A percentile compares a stretch with the other conserved stretches of the same genome.
Conservation (phyloP, 2,888 invertebrate species). For the Amitus sp. region DNA sequence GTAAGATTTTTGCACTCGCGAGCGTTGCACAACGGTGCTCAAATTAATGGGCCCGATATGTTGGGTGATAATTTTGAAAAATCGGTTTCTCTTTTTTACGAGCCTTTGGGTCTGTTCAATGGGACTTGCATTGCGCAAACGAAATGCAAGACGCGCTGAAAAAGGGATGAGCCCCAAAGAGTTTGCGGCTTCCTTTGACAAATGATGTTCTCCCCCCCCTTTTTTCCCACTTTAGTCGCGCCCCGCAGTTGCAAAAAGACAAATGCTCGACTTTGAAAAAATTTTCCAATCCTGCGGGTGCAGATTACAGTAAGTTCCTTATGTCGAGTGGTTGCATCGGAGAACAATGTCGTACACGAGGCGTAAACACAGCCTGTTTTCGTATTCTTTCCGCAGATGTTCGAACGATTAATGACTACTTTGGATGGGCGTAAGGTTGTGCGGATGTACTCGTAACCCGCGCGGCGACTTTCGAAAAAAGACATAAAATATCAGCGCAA, state of each 20-base stretch:
- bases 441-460: conserved; percentile 25
- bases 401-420: conserved; percentile 30
- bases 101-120: neutral
- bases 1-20: conserved; percentile 23
- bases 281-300: neutral
- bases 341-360: conserved; percentile 15
- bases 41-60: neutral
- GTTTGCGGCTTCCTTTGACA: conserved; percentile 3
- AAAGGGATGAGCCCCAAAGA: neutral
- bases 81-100: neutral
- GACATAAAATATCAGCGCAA: conserved; percentile 22
- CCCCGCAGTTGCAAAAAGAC: conserved; percentile 5
- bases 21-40: neutral
- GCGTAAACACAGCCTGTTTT: conserved; percentile 32
- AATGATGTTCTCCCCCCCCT: too few relatives aligned
- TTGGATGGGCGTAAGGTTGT: conserved; percentile 27
- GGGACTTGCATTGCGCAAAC: conserved; percentile 1
- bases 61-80: neutral
- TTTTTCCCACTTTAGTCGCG: too few relatives aligned
- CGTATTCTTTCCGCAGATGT: conserved; percentile 34
- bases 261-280: neutral
- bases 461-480: conserved; percentile 32
- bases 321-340: conserved; percentile 31
- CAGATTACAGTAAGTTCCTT: conserved; percentile 35
- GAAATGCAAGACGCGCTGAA: neutral